Conservation (phyloP, 2,888 invertebrate species). For the Spodoptera littoralis region DNA sequence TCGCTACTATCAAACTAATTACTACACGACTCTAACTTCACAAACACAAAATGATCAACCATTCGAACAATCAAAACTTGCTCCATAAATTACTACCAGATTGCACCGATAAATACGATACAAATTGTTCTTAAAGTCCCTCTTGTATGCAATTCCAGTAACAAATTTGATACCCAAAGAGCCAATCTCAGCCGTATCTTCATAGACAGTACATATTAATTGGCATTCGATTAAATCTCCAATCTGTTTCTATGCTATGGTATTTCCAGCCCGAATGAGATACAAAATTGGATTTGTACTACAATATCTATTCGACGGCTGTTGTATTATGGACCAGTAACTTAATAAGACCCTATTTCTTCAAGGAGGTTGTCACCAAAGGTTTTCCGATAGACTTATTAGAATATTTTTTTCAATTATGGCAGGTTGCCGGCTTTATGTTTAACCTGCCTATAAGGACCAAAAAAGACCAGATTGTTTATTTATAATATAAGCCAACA, state of each 20-base stretch:
- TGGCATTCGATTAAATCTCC: constrained; percentile 75
- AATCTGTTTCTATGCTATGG: constrained; percentile 65
- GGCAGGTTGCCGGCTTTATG: background rate
- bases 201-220: constrained; percentile 68
- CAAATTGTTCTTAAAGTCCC: constrained; percentile 33
- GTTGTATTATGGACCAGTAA: constrained; percentile 61
- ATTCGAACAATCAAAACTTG: background rate
- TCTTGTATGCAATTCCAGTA: constrained; percentile 37
- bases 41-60: background rate
- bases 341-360: constrained; percentile 52
- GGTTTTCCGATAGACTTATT: constrained; percentile 29
- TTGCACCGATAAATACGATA: constrained; percentile 28
- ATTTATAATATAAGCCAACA: too few species aligned
- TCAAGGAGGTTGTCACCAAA: constrained; percentile 28
- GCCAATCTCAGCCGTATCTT: constrained; percentile 57
- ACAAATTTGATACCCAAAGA: constrained; percentile 50
- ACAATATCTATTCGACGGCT: constrained; percentile 62
- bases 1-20: too few species aligned
- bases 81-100: constrained; percentile 11
- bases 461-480: too few species aligned
- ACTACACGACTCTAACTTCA: background rate
- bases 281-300: constrained; percentile 71
- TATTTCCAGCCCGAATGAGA: constrained; percentile 61
- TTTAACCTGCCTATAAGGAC: too few species aligned
- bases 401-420: constrained; percentile 16